phyloP scores from a whole-genome alignment of 35 echinoderm and acorn worm genomes.

The Hemicentrotus pulcherrimus region DNA sequence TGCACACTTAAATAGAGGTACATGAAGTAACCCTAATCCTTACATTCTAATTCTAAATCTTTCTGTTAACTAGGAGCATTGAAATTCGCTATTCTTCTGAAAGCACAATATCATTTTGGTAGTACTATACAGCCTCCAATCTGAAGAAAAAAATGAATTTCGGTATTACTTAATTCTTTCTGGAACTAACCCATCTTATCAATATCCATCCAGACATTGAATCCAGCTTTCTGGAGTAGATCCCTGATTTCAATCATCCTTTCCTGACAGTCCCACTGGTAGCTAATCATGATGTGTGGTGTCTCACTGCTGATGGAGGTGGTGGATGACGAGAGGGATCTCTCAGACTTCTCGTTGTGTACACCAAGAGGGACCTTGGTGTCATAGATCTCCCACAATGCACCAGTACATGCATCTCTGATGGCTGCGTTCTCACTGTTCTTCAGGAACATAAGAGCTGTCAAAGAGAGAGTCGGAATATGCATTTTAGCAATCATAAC shows the following conservation, averaged over 20 bases:
- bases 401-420: slow-evolving; percentile 70
- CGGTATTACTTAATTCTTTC: neutral
- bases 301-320: neutral
- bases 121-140: neutral
- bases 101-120: neutral
- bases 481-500: neutral
- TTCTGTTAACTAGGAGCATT: too few species aligned
- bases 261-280: slow-evolving; percentile 93
- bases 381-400: slow-evolving; percentile 83
- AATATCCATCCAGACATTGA: slow-evolving; percentile 97
- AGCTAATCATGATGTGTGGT: slow-evolving; percentile 95
- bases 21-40: too few species aligned
- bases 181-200: slow-evolving; percentile 83
- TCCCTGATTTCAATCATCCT: slow-evolving; percentile 79
- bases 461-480: neutral
- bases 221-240: slow-evolving; percentile 60
- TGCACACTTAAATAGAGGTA: too few species aligned
- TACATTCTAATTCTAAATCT: too few species aligned
- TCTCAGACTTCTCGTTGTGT: slow-evolving; percentile 21
- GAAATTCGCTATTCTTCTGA: too few species aligned
- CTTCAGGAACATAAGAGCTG: slow-evolving; percentile 49
- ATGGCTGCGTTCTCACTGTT: slow-evolving; percentile 8
- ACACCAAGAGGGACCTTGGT: slow-evolving; percentile 38
- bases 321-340: neutral
- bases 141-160: neutral